A percentile compares a stretch with the other conserved stretches of the same genome.
Conservation (phyloP, 1,140 invertebrate species). For the Drosophila kikkawai region DNA sequence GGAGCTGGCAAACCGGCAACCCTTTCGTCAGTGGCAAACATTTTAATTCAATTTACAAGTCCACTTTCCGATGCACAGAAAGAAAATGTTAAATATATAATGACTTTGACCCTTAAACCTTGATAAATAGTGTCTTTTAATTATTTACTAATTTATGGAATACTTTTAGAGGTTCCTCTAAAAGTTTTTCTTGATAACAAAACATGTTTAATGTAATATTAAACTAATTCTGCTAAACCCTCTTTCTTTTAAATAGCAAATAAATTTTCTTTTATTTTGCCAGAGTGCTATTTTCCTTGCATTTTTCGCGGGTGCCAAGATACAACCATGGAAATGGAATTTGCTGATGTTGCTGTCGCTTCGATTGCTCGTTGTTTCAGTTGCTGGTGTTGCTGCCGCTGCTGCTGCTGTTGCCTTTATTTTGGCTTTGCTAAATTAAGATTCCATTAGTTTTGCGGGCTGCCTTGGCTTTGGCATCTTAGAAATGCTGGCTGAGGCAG, state of each 20-base stretch:
- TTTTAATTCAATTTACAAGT: conserved; percentile 84
- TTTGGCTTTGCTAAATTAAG: conserved; percentile 84
- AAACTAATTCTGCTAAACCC: conserved; percentile 12
- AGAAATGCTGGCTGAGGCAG: conserved; percentile 76
- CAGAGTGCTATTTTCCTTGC: conserved; percentile 34
- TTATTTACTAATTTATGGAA: neutral
- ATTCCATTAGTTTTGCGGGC: conserved; percentile 82
- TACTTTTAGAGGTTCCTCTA: too few species aligned
- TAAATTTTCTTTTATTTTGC: neutral
- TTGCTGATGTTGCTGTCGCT: conserved; percentile 53
- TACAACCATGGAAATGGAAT: conserved; percentile 66
- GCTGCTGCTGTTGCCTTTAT: conserved; percentile 65
- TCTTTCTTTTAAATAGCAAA: neutral
- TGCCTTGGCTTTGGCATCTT: conserved; percentile 70
- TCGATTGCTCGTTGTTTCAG: conserved; percentile 31
- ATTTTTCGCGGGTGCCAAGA: conserved; percentile 71
- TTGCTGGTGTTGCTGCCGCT: conserved; percentile 38
- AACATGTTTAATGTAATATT: too few species aligned
- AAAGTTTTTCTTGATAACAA: too few species aligned
- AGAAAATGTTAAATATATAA: neutral
- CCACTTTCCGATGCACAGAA: conserved; percentile 19
- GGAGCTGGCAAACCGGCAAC: conserved; percentile 47
- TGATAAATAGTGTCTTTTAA: neutral
- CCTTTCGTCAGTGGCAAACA: conserved; percentile 65
- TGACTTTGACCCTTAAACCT: too few species aligned